These are phyloP conservation scores for Acanthopleura granulata DNA, from an alignment of 2,888 invertebrate species.

Conservation along the genomic window DNA sequence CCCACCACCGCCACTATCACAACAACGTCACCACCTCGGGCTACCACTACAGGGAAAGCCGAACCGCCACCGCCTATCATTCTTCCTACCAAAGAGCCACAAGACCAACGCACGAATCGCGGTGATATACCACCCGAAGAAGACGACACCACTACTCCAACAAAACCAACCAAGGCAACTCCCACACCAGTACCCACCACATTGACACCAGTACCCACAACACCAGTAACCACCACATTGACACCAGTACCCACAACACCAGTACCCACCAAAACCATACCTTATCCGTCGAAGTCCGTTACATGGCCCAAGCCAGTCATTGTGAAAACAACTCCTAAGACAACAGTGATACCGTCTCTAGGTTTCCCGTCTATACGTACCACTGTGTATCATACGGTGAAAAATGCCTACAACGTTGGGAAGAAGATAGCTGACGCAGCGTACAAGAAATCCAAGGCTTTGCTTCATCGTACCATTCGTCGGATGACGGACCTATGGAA, in stretches of 20 bases:
- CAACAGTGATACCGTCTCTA: not conserved
- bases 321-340: not conserved
- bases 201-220: not conserved
- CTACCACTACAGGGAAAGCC: not conserved
- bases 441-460: not conserved
- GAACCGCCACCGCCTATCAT: not conserved
- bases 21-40: not conserved
- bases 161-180: not conserved
- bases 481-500: constrained; percentile 14
- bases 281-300: not conserved
- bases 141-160: not conserved
- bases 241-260: not conserved
- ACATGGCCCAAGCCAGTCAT: not conserved
- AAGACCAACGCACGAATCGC: not conserved
- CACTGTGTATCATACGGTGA: constrained; percentile 11
- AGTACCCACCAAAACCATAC: not conserved
- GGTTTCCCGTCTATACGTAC: constrained; percentile 2
- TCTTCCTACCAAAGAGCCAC: not conserved
- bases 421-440: constrained; percentile 18
- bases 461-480: not conserved
- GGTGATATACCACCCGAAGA: constrained; percentile 7
- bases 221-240: not conserved
- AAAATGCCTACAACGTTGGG: constrained; percentile 15
- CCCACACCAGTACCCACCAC: not conserved
- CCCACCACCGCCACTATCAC: not conserved